phyloP scores from a whole-genome alignment of 2,113 vertebrate species.

The Ictidomys tridecemlineatus region DNA sequence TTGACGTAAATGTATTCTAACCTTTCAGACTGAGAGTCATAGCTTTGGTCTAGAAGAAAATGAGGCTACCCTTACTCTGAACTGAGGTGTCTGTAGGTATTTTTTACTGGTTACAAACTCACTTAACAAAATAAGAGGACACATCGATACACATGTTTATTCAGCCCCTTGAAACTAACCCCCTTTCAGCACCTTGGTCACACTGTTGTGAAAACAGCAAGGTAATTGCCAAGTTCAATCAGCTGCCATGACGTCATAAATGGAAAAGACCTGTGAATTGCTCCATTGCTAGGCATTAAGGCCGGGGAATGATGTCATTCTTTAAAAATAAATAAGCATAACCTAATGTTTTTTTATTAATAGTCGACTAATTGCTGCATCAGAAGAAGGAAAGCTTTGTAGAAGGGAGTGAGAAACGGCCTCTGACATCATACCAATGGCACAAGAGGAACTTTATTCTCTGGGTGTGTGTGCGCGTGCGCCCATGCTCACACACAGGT shows the following conservation, averaged over 20 bases:
- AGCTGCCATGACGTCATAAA: constrained; percentile 84
- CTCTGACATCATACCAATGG: constrained; percentile 91
- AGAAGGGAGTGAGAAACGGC: constrained; percentile 87
- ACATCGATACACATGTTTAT: constrained; percentile 67
- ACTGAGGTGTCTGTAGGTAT: not conserved
- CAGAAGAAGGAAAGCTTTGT: constrained; percentile 90
- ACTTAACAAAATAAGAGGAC: constrained; percentile 64
- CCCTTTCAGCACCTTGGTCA: constrained; percentile 81
- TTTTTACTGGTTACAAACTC: constrained; percentile 60
- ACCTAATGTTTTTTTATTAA: constrained; percentile 90
- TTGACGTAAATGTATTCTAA: not conserved
- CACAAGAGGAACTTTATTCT: constrained; percentile 94
- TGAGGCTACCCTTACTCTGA: constrained; percentile 26
- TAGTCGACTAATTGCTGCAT: constrained; percentile 88
- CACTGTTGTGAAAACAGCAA: constrained; percentile 86
- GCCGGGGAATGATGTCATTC: constrained; percentile 87
- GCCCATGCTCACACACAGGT: constrained; percentile 10
- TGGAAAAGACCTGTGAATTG: constrained; percentile 89
- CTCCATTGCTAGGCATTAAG: constrained; percentile 88
- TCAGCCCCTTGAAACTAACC: constrained; percentile 62
- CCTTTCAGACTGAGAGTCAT: not conserved
- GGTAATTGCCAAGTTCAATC: constrained; percentile 84
- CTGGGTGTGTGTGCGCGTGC: constrained; percentile 55
- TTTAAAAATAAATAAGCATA: constrained; percentile 91
- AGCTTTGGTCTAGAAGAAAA: constrained; percentile 16